phyloP scores from a whole-genome alignment of 2,797 vertebrate genomes.

The Semaprochilodus insignis region DNA sequence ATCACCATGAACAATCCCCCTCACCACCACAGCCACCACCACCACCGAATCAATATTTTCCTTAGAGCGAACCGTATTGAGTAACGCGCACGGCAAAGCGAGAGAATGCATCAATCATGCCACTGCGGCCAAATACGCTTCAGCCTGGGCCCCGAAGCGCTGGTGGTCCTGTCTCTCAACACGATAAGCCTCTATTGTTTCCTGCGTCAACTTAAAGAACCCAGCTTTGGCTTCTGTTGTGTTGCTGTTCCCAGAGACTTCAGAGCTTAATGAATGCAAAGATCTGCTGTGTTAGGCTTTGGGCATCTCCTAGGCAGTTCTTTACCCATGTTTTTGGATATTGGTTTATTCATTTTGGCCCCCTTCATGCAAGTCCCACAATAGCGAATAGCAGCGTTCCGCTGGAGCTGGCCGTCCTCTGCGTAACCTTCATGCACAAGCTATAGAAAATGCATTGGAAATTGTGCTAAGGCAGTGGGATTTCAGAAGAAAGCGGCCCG shows the following conservation, averaged over 20 bases:
- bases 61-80: slow-evolving; percentile 69
- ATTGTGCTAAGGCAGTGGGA: slow-evolving; percentile 49
- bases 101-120: slow-evolving; percentile 71
- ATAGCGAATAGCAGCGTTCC: background rate
- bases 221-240: background rate
- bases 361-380: slow-evolving; percentile 5
- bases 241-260: background rate
- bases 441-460: slow-evolving; percentile 58
- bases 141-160: slow-evolving; percentile 40
- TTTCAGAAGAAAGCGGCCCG: slow-evolving; percentile 50
- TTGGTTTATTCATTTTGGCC: slow-evolving; percentile 2
- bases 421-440: slow-evolving; percentile 61
- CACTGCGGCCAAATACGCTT: slow-evolving; percentile 24
- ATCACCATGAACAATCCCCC: slow-evolving; percentile 72
- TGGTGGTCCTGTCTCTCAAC: slow-evolving; percentile 9
- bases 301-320: background rate
- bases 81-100: slow-evolving; percentile 66
- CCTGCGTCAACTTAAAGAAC: slow-evolving; percentile 9
- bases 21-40: slow-evolving; percentile 63
- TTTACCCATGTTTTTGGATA: background rate
- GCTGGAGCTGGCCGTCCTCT: slow-evolving; percentile 48
- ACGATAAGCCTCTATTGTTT: slow-evolving; percentile 19
- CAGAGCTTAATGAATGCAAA: background rate
- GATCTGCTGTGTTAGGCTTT: slow-evolving; percentile 8
- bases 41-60: slow-evolving; percentile 73